These are phyloP conservation scores for Xanthostigma xanthostigma DNA, from an alignment of 2,888 invertebrate genomes.

Conservation along the genomic window DNA sequence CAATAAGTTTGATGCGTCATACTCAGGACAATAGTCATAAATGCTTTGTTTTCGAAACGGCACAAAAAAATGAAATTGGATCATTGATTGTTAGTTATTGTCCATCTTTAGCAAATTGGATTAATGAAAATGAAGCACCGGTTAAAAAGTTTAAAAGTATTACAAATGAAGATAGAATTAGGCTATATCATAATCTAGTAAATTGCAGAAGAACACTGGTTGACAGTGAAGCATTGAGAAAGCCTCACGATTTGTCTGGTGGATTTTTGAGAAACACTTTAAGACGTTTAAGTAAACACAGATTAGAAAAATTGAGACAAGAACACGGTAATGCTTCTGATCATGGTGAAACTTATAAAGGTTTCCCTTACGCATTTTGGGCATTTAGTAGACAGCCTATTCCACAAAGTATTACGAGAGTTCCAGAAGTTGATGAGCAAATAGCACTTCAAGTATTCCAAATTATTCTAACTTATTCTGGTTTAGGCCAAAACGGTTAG, in stretches of 20 bases:
- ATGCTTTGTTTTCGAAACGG: conserved; percentile 86
- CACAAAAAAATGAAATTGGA: conserved; percentile 82
- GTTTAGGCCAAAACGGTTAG: conserved; percentile 53
- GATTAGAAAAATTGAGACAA: conserved; percentile 59
- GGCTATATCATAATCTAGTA: conserved; percentile 75
- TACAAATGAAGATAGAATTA: conserved; percentile 75
- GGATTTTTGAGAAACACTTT: conserved; percentile 79
- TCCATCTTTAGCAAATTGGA: conserved; percentile 67
- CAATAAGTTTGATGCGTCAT: conserved; percentile 66
- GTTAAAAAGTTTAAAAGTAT: conserved; percentile 46
- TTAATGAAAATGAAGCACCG: conserved; percentile 57
- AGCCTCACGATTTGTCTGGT: conserved; percentile 72
- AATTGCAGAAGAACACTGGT: conserved; percentile 70
- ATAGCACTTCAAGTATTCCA: conserved; percentile 79
- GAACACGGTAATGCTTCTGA: conserved; percentile 47
- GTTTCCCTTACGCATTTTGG: conserved; percentile 78
- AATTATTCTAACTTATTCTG: conserved; percentile 77
- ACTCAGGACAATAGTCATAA: conserved; percentile 53
- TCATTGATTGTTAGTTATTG: conserved; percentile 85
- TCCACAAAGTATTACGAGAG: conserved; percentile 67
- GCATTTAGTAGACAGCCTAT: conserved; percentile 71
- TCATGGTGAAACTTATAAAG: conserved; percentile 73
- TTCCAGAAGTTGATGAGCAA: conserved; percentile 77
- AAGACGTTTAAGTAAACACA: conserved; percentile 68
- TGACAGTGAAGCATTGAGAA: conserved; percentile 65